Percentiles rank a stretch among this genome's conserved stretches.
phyloP scores from a whole-genome alignment of 2,888 invertebrate genomes.

The Patella caerulea region DNA sequence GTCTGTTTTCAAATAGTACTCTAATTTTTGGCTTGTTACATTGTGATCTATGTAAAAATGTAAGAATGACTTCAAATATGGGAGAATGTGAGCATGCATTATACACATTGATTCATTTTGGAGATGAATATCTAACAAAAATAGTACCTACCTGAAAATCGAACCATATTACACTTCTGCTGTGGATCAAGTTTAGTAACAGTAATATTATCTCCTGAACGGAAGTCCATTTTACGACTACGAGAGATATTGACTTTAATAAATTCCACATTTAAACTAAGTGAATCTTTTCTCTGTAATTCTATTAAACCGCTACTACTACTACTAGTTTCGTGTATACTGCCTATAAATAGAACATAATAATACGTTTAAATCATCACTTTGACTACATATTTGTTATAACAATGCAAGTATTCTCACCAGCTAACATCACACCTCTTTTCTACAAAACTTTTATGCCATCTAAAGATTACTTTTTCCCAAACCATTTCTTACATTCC shows the following conservation, averaged over 20 bases:
- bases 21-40: too few relatives aligned
- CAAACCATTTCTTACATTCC: too few relatives aligned
- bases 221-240: constrained; percentile 87
- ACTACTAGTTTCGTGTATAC: constrained; percentile 52
- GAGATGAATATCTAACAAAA: too few relatives aligned
- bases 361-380: too few relatives aligned
- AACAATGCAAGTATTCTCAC: too few relatives aligned
- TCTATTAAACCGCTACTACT: constrained; percentile 46
- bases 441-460: too few relatives aligned
- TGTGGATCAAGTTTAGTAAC: constrained; percentile 42
- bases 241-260: constrained; percentile 95
- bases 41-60: background rate
- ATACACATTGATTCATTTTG: background rate
- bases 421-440: too few relatives aligned
- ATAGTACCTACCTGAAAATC: constrained; percentile 85
- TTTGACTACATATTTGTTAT: too few relatives aligned
- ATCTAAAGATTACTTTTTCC: too few relatives aligned
- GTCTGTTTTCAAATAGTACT: too few relatives aligned
- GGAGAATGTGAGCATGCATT: background rate
- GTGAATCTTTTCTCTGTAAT: constrained; percentile 85
- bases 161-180: constrained; percentile 76
- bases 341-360: constrained; percentile 41
- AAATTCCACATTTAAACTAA: constrained; percentile 96
- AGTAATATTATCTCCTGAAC: constrained; percentile 34
- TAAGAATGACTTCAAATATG: constrained; percentile 5